These are phyloP conservation scores for Eristalis pertinax DNA, from an alignment of 2,888 invertebrate species.

Conservation along the genomic window DNA sequence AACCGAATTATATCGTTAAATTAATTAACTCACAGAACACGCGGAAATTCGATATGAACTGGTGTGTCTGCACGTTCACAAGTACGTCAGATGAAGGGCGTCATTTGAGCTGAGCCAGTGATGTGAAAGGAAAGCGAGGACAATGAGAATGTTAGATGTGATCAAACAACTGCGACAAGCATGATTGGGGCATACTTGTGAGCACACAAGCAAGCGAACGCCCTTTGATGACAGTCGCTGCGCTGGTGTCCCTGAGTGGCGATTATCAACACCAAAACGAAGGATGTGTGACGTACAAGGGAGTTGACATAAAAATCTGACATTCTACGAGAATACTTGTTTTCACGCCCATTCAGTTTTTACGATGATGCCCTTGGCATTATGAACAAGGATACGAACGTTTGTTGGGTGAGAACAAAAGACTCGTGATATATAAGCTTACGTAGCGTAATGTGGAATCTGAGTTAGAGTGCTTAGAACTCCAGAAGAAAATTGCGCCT, in stretches of 20 bases:
- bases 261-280: neutral
- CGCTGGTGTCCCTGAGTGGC: neutral
- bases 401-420: neutral
- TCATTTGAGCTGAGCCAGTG: neutral
- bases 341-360: neutral
- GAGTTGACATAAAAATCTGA: neutral
- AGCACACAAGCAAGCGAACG: neutral
- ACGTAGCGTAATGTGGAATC: too few relatives aligned
- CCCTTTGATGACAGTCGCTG: neutral
- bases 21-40: constrained; percentile 49
- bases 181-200: neutral
- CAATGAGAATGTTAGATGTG: neutral
- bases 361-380: neutral
- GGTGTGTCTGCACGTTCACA: neutral
- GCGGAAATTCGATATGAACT: constrained; percentile 9
- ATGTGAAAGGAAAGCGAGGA: neutral
- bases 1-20: constrained; percentile 57
- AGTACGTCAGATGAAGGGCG: neutral
- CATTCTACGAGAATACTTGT: neutral
- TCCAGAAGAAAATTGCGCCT: too few relatives aligned
- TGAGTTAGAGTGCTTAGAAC: too few relatives aligned
- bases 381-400: neutral
- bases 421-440: too few relatives aligned
- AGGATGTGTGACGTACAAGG: neutral
- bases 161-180: neutral